phyloP scores from a whole-genome alignment of 2,797 vertebrate genomes.

The Cephalopachus bancanus region DNA sequence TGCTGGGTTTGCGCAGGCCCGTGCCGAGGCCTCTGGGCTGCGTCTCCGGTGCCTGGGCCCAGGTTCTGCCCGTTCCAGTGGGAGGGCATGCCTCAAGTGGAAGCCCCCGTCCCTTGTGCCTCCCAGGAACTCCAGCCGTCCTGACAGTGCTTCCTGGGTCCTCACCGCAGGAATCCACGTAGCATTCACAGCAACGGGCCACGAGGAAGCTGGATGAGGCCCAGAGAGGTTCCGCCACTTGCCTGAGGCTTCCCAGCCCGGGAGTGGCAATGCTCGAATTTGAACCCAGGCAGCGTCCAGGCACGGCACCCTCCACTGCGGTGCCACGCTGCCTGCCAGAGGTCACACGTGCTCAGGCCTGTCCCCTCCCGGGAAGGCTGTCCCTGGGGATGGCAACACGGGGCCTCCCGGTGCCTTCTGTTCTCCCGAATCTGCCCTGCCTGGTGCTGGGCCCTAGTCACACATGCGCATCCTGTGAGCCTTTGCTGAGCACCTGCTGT shows the following conservation, averaged over 20 bases:
- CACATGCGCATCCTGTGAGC: fast-evolving
- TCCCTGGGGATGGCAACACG: background rate
- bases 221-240: background rate
- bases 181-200: too few relatives aligned
- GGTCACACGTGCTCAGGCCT: fast-evolving
- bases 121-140: background rate
- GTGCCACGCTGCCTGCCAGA: background rate
- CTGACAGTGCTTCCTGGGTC: too few relatives aligned
- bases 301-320: fast-evolving
- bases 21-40: background rate
- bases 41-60: background rate
- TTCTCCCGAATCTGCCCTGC: background rate
- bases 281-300: background rate
- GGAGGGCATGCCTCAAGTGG: fast-evolving
- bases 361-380: background rate
- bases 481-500: background rate
- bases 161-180: too few relatives aligned
- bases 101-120: too few relatives aligned
- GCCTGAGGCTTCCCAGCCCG: background rate
- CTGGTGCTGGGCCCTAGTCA: fast-evolving
- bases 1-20: background rate
- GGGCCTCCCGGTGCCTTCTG: background rate
- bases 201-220: background rate
- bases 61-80: background rate
- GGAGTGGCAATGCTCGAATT: background rate